Base-by-base conservation (phyloP, 2,888 invertebrate species). In the Lymantria monacha region DNA sequence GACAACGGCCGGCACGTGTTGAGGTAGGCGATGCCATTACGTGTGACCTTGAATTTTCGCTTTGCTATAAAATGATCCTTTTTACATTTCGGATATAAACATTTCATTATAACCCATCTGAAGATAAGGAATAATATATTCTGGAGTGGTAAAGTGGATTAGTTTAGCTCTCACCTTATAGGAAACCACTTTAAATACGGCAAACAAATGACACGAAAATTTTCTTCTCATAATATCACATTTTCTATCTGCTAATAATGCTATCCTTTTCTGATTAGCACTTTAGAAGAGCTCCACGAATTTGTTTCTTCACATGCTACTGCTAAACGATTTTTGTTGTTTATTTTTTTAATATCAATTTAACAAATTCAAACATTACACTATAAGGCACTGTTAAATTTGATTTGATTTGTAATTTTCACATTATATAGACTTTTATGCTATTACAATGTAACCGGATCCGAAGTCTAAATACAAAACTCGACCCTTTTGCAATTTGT, bases 1-100 rank as follows among this genome's bases (percentile, higher is more conserved):
- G 61, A 69, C 69, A 54, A 70, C 71, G 55, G 69, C 71, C 61
- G 72, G 74, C 81, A 82, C 79, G 78, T 86, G 86, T 76, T 88
- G 76, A 87, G 87, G 87, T 88, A 85, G 75, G 67, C 54, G 48
- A 49, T 71, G 64, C 69, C 55, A 62, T 61, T 68, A 69, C 61
- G 61, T 57, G 71, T 74, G 76, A 77, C 79, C 81, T 82, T 78
- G 70, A 63, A 69, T 68, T 69, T 76, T 76, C 63, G 66, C 69
- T 66, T 69, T 66, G 66, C 69, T 71, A 65, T 63, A 56, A 53
- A 69, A 57, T 62, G 57, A 60, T 64, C 66, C 64, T 53, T 22
- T 22, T 22, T 48, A 48, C 55, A 53, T 45, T 58, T 22, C 5
- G 5, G 22, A 3, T 3, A 22, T 22, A 22, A 22, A 22, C 22